phyloP scores from a whole-genome alignment of 1,140 invertebrate genomes.

The Homarus americanus region DNA sequence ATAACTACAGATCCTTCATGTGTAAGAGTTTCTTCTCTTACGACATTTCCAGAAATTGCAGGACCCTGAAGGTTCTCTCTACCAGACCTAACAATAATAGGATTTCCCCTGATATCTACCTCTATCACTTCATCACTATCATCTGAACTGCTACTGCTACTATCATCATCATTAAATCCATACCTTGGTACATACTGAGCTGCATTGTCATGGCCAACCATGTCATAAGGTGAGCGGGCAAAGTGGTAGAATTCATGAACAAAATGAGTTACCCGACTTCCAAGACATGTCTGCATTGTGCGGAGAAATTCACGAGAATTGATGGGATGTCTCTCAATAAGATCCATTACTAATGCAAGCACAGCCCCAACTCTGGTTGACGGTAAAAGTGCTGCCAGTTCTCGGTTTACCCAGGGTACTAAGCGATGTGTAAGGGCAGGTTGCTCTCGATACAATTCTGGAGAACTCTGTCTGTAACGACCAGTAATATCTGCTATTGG shows the following conservation, averaged over 20 bases:
- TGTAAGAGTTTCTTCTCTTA: constrained; percentile 56
- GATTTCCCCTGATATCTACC: constrained; percentile 33
- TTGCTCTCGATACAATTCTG: constrained; percentile 88
- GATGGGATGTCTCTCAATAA: constrained; percentile 86
- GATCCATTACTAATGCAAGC: constrained; percentile 81
- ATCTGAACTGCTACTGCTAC: constrained; percentile 53
- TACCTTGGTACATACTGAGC: constrained; percentile 77
- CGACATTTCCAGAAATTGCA: constrained; percentile 16
- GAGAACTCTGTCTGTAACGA: constrained; percentile 85
- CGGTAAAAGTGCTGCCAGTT: constrained; percentile 85
- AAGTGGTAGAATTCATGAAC: constrained; percentile 93
- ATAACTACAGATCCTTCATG: constrained; percentile 64
- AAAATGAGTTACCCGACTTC: constrained; percentile 81
- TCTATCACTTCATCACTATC: constrained; percentile 61
- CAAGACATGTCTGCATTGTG: constrained; percentile 78
- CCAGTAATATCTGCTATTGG: constrained; percentile 82
- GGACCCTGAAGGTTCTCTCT: constrained; percentile 15
- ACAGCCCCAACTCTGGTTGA: constrained; percentile 78
- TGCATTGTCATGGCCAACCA: constrained; percentile 83
- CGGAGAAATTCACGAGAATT: constrained; percentile 85
- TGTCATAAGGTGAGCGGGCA: constrained; percentile 90
- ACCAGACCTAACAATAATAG: constrained; percentile 10
- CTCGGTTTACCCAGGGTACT: constrained; percentile 92
- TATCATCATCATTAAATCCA: constrained; percentile 51
- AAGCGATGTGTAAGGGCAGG: constrained; percentile 88